Conservation (phyloP, 2,888 invertebrate species). For the Phragmatobia fuliginosa region DNA sequence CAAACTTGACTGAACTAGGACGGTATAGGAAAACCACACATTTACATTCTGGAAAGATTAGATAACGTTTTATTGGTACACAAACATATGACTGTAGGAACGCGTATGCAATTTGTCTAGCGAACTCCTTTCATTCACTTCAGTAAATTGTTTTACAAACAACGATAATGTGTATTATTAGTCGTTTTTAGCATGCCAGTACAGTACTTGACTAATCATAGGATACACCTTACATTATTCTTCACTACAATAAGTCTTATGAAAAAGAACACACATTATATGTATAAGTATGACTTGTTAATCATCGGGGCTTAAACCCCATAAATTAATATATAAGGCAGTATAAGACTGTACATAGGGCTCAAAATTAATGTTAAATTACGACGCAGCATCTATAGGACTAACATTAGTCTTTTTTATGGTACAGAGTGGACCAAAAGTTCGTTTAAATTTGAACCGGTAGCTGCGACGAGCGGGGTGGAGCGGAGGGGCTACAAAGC, state of each 20-base stretch:
- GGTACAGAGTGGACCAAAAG: too few species aligned
- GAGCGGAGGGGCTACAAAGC: too few species aligned
- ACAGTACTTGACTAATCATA: not conserved
- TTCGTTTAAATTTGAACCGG: too few species aligned
- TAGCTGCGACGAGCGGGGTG: too few species aligned
- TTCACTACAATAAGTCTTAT: too few species aligned
- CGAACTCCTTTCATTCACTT: not conserved
- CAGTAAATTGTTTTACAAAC: too few species aligned
- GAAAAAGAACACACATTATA: not conserved
- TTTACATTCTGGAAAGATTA: slow-evolving; percentile 1
- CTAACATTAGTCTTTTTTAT: too few species aligned
- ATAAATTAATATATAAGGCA: not conserved
- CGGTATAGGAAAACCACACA: not conserved
- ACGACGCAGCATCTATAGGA: not conserved
- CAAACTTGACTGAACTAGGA: not conserved
- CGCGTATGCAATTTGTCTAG: not conserved
- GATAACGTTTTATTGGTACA: slow-evolving; percentile 11
- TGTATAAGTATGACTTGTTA: not conserved
- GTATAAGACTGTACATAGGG: too few species aligned
- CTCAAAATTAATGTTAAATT: not conserved
- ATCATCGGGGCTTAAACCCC: too few species aligned
- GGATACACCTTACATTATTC: not conserved
- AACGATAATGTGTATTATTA: too few species aligned
- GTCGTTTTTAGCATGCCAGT: not conserved
- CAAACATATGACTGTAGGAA: not conserved